Base-by-base conservation (phyloP, 1,140 invertebrate species). In the Homarus americanus region DNA sequence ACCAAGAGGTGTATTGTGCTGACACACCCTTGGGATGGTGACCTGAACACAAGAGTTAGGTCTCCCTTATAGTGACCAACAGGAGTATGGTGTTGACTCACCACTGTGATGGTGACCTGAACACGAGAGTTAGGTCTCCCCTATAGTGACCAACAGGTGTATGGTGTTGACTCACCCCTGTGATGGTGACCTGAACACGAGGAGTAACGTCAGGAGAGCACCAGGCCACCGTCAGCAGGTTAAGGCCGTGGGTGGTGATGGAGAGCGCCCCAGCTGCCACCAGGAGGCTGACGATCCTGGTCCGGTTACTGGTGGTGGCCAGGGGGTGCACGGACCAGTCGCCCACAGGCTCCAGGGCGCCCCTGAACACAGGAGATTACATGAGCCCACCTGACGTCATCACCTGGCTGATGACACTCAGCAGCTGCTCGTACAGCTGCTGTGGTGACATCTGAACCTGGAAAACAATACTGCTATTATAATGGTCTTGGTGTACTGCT, bases 221-320 rank as follows among this genome's bases (percentile, higher is more conserved):
- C 86, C 86, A 88, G 0, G 86, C 86, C 24, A 80, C 40, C 58
- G 80, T 76, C n/a, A 88, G 76, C 9, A 88, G 28, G 10, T 53
- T 63, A 12, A 88, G 78, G 7, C 78, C 78, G 2, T 38, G 36
- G 20, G 41, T 34, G 17, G 86, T 80, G 20, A 78, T 88, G 17
- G 82, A 53, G 10, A 78, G 86, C 7, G 86, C 86, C n/a, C 86
- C 86, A 4, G 58, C 76, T 10, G 86, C 86, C 36, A 73, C 28
- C 15, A 88, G 63, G 1, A 82, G 76, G 2, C 53, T 80, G 24
- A 88, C 38, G 1, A 88, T 72, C 40, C 63, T 79, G 17, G 73
- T 53, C 3, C 86, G 49, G 63, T 88, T 88, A 32, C 73, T 66
- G 28, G 53, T 88, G 28, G 72, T 36, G 38, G 86, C 86, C 36